Conservation (phyloP, 2,888 invertebrate species). For the Tenthredo scrophulariae region DNA sequence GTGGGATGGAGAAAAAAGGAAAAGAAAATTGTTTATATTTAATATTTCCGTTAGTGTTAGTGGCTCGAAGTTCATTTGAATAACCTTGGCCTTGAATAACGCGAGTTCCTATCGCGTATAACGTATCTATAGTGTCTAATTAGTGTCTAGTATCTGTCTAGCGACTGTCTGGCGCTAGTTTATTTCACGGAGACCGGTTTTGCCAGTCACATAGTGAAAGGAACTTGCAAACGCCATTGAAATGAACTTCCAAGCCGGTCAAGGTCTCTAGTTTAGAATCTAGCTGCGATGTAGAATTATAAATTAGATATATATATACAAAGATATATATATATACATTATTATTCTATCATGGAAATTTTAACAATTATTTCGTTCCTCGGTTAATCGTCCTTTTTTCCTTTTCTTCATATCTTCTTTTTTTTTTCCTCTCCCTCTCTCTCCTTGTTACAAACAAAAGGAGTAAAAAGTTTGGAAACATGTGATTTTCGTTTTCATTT, state of each 20-base stretch:
- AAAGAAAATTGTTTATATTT: neutral
- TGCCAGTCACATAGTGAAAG: constrained; percentile 39
- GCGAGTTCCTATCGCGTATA: constrained; percentile 10
- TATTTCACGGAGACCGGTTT: constrained; percentile 32
- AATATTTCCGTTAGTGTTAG: neutral
- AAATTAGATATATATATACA: no score
- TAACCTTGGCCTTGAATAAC: constrained; percentile 36
- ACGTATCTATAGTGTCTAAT: constrained; percentile 43
- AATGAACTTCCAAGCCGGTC: constrained; percentile 35
- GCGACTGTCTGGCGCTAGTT: constrained; percentile 48
- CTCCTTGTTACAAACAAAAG: no score
- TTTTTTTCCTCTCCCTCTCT: neutral
- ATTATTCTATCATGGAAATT: neutral
- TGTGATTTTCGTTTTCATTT: neutral
- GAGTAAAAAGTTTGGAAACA: no score
- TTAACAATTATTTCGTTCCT: neutral
- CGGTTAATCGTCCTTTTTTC: no score
- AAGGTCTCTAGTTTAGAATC: constrained; percentile 23
- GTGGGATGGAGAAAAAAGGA: no score
- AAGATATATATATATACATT: no score
- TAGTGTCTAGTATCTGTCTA: constrained; percentile 46
- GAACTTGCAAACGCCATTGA: constrained; percentile 45
- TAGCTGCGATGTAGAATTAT: neutral
- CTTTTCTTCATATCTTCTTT: neutral
- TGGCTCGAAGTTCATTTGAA: constrained; percentile 12